Evolutionary conservation across 2,797 vertebrate genomes (phyloP), one percentile per base, ranked within the genome.

Genomic region (Cheirogaleus major): DNA sequence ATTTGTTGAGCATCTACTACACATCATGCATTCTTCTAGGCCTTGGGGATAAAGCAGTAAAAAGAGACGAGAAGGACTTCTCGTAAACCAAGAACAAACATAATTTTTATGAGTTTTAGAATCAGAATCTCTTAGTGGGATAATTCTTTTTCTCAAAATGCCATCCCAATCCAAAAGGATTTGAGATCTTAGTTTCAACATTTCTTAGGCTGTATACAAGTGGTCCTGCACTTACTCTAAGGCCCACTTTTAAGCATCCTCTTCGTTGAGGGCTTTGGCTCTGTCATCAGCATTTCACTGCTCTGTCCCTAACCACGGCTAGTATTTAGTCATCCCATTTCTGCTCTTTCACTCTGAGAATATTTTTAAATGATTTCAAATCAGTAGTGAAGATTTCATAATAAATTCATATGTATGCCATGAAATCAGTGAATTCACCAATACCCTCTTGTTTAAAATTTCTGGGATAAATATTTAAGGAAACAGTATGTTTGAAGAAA

Each of bases 401-500:
- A 86, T 43, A 73, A 63, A 65, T 73, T 80, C 45, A 52, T 45
- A 35, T 52, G 18, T 27, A 38, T 69, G n/a, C 69, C 50, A 70
- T 67, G 4, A 32, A 94, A 50, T 63, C 38, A 88, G 45, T 27
- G 52, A 59, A 45, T 75, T 90, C 61, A 72, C 41, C 41, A 89
- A 22, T 41, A 41, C 2, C 1, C 20, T 83, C 22, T 96, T 88
- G 52, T 84, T 32, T 55, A 85, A 83, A 89, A 89, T 50, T 91
- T 94, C 65, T 92, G 75, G 17, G 50, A 89, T 73, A 87, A 81
- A 80, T 57, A 81, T 67, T 91, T 95, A 89, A 96, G 63, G 50
- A 76, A 93, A 72, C 12, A 80, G 55, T 78, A 69, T 50, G 7
- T 61, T 13, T 63, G 48, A 93, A 87, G 69, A 70, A 55, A 91